Percentiles rank a stretch among this genome's conserved stretches.
Evolutionary conservation across 2,888 invertebrate genomes (phyloP).

Genomic region (Cenopis cana): DNA sequence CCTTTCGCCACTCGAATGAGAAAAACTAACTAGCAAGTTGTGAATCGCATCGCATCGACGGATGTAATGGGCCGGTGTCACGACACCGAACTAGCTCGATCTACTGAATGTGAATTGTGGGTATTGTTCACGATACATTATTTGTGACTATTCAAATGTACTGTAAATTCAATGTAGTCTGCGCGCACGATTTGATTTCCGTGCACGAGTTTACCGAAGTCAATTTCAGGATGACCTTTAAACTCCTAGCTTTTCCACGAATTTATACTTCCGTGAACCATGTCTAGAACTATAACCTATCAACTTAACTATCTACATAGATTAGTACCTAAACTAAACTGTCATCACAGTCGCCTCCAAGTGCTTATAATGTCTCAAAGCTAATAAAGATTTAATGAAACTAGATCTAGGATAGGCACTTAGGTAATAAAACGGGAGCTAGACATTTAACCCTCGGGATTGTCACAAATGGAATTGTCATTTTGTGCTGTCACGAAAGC

Average conservation of each 20-base stretch:
- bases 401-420: constrained; percentile 1
- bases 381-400: background rate
- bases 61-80: constrained; percentile 24
- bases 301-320: no score
- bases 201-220: no score
- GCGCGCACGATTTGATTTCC: background rate
- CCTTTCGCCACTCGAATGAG: no score
- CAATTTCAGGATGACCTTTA: background rate
- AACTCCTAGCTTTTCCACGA: background rate
- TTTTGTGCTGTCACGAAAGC: background rate
- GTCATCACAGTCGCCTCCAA: constrained; percentile 1
- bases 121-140: constrained; percentile 14
- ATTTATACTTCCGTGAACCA: no score
- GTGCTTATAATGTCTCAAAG: background rate
- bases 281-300: no score
- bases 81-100: background rate
- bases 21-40: no score
- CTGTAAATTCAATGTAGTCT: background rate
- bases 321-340: no score
- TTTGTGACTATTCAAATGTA: background rate
- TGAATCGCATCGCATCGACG: constrained; percentile 7
- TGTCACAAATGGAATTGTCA: background rate
- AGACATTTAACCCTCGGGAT: background rate
- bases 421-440: constrained; percentile 5
- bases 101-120: background rate